phyloP scores from a whole-genome alignment of 2,797 vertebrate species.

The Denticeps clupeoides region DNA sequence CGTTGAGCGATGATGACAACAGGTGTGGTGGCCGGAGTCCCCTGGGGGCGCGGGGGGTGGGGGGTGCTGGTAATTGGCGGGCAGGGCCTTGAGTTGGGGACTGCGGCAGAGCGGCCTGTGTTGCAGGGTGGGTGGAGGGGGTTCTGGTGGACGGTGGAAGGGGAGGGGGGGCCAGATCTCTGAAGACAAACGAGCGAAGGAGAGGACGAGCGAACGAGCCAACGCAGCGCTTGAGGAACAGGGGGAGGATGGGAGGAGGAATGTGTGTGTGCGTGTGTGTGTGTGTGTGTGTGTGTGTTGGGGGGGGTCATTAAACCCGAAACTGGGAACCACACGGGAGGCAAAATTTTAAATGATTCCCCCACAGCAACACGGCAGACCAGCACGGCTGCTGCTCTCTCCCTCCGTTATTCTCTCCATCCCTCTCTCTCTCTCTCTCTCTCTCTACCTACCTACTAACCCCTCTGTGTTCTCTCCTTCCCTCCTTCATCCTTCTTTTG shows the following conservation, averaged over 20 bases:
- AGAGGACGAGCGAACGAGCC: constrained; percentile 14
- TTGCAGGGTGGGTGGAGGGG: not conserved
- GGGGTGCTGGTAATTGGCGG: constrained; percentile 34
- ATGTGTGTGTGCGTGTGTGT: constrained; percentile 2
- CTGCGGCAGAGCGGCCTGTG: constrained; percentile 18
- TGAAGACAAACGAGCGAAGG: constrained; percentile 30
- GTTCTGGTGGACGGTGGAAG: not conserved
- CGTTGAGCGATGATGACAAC: constrained; percentile 37
- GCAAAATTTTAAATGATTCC: constrained; percentile 71
- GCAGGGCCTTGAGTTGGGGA: constrained; percentile 27
- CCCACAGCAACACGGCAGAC: constrained; percentile 61
- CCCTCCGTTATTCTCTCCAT: constrained; percentile 20
- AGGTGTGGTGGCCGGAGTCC: constrained; percentile 38
- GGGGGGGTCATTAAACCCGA: constrained; percentile 67
- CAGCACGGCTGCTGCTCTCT: constrained; percentile 50
- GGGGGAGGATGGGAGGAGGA: constrained; percentile 4
- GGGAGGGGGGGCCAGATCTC: constrained; percentile 15
- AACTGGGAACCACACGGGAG: constrained; percentile 69
- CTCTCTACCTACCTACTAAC: not conserved
- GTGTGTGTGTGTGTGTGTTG: constrained; percentile 24
- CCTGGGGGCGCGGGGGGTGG: constrained; percentile 22
- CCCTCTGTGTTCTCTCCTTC: not conserved
- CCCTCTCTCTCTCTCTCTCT: not conserved
- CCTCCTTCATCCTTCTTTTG: not conserved
- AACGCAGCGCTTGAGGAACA: constrained; percentile 15